Base-by-base conservation (phyloP, 2,113 vertebrate genomes). In the Indri indri region DNA sequence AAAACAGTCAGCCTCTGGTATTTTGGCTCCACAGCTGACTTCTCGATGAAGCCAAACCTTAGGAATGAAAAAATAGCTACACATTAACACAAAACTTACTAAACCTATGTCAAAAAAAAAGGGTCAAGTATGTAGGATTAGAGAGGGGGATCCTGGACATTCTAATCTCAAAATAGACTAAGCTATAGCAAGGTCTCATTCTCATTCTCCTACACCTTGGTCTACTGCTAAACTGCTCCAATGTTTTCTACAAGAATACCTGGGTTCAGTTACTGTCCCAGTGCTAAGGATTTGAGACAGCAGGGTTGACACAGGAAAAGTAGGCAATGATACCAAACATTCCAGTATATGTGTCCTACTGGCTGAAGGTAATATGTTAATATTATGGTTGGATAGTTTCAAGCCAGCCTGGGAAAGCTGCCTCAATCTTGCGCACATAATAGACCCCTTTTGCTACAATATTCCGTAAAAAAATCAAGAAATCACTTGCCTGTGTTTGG, bases 1-100 rank as follows among this genome's bases (percentile, higher is more conserved):
- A 97, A 96, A 97, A 91, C 20, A 45, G 27, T 76, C 74, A 76
- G 54, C 10, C 37, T 97, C 74, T 93, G 68, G 57, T 80, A 93
- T 83, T 96, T 95, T 93, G 95, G 79, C 77, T 90, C 32, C 65
- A 79, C 40, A 80, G 45, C 32, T 91, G 57, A 95, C 34, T 89
- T 96, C 42, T 71, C 34, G 8, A 76, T 50, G 52, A 95, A 95
- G 23, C 86, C 91, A 96, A 96, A 88, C 23, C 18, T 5, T 74
- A 91, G 37, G 34, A 95, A 97, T 83, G 20, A 88, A 96, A 95
- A 93, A 82, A 47, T 45, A 12, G 66, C 59, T 30, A 59, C 68
- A 74, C 0, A 6, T 85, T 34, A 7, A 86, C 70, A 84, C 30
- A 71, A 90, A 82, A 70, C 3, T 57, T 74, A 54, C 40, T 40